Base-by-base conservation (phyloP, 2,113 vertebrate species). In the Leptodactylus fuscus region DNA sequence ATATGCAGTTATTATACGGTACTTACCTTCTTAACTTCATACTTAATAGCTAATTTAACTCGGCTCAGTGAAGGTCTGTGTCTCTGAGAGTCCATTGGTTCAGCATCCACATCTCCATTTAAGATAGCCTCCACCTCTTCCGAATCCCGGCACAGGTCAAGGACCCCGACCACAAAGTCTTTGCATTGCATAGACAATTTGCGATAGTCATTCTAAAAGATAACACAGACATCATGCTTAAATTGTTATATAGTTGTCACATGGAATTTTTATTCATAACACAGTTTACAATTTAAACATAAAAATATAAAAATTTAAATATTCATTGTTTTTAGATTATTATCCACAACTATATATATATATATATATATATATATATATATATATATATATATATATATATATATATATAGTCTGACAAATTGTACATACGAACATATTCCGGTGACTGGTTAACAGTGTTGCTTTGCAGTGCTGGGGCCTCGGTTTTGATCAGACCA, bases 171-270 rank as follows among this genome's bases (percentile, higher is more conserved):
- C 41, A 96, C 96, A 18, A 97, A 97, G 89, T 97, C 96, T 90
- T 97, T 97, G 93, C 96, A 97, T 83, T 97, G 96, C 96, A 97
- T 96, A 77, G 96, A 97, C 85, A 97, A 91, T 90, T 96, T 97
- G 85, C 95, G 94, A 6, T 97, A 97, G 91, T 97, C 96, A n/a
- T 97, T 96, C 96, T 97, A 88, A 67, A 84, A 83, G 60, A 70
- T 69, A 5, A 58, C 22, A 48, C 22, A 62, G 22, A 78, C 5
- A 46, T 46, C n/a, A 24, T 49, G 18, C 24, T 41, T 18, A 15
- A 24, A 16, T 24, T 58, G 76, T 24, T 58, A 16, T 32, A 15
- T 24, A 20, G 11, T 36, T 18, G 18, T 3, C 15, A 11, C 6
- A 7, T 58, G 51, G 4, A 16, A 58, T n/a, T 79, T 24, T 13